Percentiles rank a stretch among this genome's conserved stretches.
Conservation (phyloP, 1,140 invertebrate genomes). For the Plutomurus gul region DNA sequence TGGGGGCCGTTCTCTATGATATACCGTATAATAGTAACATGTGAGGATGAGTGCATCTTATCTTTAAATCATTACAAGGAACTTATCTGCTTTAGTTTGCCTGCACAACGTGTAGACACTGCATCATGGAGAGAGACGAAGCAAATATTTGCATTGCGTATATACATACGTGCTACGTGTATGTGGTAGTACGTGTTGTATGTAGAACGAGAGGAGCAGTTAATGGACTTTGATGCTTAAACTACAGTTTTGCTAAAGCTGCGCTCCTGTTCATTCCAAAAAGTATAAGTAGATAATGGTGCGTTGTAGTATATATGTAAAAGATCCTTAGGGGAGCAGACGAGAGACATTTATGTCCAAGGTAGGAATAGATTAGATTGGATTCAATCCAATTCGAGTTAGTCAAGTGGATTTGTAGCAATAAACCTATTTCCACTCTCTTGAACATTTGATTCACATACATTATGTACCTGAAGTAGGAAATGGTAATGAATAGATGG, state of each 20-base stretch:
- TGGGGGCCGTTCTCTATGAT: too few relatives aligned
- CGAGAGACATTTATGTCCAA: conserved; percentile 8
- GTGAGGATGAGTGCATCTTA: too few relatives aligned
- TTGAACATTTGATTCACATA: conserved; percentile 21
- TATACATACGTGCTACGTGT: neutral
- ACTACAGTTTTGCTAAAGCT: too few relatives aligned
- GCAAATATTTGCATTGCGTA: neutral
- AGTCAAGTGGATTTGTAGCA: conserved; percentile 20
- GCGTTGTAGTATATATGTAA: too few relatives aligned
- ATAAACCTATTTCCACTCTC: conserved; percentile 22
- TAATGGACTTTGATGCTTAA: too few relatives aligned
- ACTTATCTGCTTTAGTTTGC: neutral
- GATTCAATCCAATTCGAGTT: conserved; percentile 29
- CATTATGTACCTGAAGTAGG: neutral
- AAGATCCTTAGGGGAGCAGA: neutral
- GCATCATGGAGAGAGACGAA: neutral
- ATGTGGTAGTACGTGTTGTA: too few relatives aligned
- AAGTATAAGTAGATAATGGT: too few relatives aligned
- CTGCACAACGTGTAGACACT: neutral
- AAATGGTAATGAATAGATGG: neutral
- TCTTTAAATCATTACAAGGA: too few relatives aligned
- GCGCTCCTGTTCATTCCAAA: too few relatives aligned
- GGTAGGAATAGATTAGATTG: conserved; percentile 18
- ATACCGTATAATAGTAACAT: too few relatives aligned
- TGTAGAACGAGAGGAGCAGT: too few relatives aligned